Conservation (phyloP, 2,888 invertebrate species). For the Cordylochernes scorpioides region DNA sequence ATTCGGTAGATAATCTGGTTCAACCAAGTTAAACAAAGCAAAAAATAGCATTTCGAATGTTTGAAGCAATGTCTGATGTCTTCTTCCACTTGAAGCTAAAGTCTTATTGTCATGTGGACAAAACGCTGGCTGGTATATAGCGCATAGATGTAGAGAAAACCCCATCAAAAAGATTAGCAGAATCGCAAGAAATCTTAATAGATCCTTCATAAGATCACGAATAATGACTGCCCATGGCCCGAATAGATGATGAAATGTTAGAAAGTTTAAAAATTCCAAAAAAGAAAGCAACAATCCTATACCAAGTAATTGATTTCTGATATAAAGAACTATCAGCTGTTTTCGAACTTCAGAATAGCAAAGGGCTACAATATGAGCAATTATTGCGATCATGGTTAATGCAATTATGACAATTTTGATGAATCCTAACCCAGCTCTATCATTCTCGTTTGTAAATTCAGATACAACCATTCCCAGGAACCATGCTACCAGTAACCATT, state of each 20-base stretch:
- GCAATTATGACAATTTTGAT: conserved; percentile 27
- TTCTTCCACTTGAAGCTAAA: conserved; percentile 13
- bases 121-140: conserved; percentile 58
- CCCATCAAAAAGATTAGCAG: conserved; percentile 92
- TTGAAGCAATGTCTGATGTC: conserved; percentile 48
- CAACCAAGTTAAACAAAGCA: conserved; percentile 77
- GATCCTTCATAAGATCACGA: conserved; percentile 28
- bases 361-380: conserved; percentile 50
- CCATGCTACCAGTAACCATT: conserved; percentile 82
- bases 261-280: conserved; percentile 85
- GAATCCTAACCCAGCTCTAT: conserved; percentile 86
- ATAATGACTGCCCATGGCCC: conserved; percentile 99
- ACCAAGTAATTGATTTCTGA: conserved; percentile 88
- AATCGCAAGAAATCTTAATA: conserved; percentile 54
- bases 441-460: conserved; percentile 89
- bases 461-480: conserved; percentile 75
- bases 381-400: conserved; percentile 66
- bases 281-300: conserved; percentile 79
- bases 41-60: conserved; percentile 94
- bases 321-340: conserved; percentile 54
- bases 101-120: conserved; percentile 15
- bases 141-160: conserved; percentile 67
- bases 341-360: conserved; percentile 23
- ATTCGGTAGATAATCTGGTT: conserved; percentile 29
- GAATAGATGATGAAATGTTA: conserved; percentile 95